Base-by-base conservation (phyloP, 1,140 invertebrate species). In the Leguminivora glycinivorella region DNA sequence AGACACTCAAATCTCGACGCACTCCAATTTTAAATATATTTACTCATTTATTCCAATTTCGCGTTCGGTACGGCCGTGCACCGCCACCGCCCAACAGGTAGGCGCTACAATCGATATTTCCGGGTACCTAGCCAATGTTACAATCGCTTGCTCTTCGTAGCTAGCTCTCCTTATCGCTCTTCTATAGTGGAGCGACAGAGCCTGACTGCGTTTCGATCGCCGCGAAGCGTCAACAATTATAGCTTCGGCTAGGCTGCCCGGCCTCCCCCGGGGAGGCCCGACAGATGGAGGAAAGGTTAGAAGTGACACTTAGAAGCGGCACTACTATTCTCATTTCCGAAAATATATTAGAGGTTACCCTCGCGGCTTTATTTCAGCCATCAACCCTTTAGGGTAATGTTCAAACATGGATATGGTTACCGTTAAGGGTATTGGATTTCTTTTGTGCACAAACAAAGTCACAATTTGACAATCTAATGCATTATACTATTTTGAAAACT, bases 101-200 rank as follows among this genome's bases (percentile, higher is more conserved):
- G 58, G 58, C 25, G 56, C 58, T 63, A 83, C 80, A 83, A 83
- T 83, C 82, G 75, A 83, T 83, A 83, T 80, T 78, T 76, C 76
- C 78, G n/a, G n/a, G n/a, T n/a, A n/a, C n/a, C n/a, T n/a, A n/a
- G n/a, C n/a, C n/a, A n/a, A n/a, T n/a, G n/a, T n/a, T n/a, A n/a
- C n/a, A n/a, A n/a, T n/a, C n/a, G n/a, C n/a, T n/a, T n/a, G n/a
- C n/a, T n/a, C n/a, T n/a, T n/a, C n/a, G n/a, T n/a, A n/a, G n/a
- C n/a, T n/a, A n/a, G n/a, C n/a, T n/a, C n/a, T n/a, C n/a, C n/a
- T n/a, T n/a, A n/a, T n/a, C n/a, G n/a, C n/a, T n/a, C n/a, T n/a
- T n/a, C n/a, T n/a, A n/a, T n/a, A n/a, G n/a, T n/a, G n/a, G n/a
- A n/a, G n/a, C n/a, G n/a, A n/a, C n/a, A n/a, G n/a, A n/a, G n/a